phyloP scores from a whole-genome alignment of 2,113 vertebrate genomes.

The Acanthochromis polyacanthus region DNA sequence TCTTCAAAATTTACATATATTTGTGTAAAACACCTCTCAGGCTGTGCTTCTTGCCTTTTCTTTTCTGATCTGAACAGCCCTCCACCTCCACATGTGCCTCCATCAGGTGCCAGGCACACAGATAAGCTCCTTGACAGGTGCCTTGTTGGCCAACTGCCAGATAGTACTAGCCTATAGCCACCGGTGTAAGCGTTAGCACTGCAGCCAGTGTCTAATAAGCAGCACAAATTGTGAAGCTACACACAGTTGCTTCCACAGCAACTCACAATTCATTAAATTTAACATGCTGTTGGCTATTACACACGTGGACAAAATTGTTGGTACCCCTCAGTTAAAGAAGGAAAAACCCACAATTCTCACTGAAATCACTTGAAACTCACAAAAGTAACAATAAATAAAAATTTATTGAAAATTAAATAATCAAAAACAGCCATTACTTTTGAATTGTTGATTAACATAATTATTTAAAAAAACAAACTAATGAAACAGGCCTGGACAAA shows the following conservation, averaged over 20 bases:
- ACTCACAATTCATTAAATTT: not conserved
- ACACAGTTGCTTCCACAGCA: not conserved
- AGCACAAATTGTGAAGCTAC: not conserved
- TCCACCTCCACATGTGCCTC: slow-evolving; percentile 11
- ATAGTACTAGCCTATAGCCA: slow-evolving; percentile 11
- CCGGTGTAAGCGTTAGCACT: not conserved
- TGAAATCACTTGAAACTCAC: no score
- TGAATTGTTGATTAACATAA: no score
- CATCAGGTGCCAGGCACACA: not conserved
- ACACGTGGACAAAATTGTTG: no score
- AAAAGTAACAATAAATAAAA: no score
- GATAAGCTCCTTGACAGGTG: slow-evolving; percentile 28
- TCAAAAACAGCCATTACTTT: no score
- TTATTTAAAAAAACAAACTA: no score
- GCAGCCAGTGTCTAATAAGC: not conserved
- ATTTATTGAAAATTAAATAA: no score
- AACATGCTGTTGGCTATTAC: not conserved
- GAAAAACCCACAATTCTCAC: no score
- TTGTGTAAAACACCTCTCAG: no score
- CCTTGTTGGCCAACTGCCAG: slow-evolving; percentile 25
- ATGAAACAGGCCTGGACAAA: no score
- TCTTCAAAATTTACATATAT: no score
- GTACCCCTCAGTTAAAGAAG: no score
- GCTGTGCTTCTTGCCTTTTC: not conserved
- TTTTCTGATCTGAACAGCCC: not conserved